Conservation (phyloP, 2,888 invertebrate species). For the Parnassius apollo region DNA sequence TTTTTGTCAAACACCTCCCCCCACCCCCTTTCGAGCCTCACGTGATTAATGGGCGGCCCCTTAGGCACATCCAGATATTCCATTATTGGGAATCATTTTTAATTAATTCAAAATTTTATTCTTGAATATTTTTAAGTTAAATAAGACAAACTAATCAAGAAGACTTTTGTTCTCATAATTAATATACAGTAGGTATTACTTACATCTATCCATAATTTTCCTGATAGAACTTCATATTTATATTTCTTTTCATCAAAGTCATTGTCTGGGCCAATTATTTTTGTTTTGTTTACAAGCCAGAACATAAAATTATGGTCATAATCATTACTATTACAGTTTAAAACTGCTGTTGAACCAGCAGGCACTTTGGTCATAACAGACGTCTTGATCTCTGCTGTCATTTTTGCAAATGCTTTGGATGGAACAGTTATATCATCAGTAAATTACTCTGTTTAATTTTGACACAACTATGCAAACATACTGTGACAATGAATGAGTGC, state of each 20-base stretch:
- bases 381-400: conserved; percentile 52
- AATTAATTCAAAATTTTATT: no score
- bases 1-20: no score
- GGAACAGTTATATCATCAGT: conserved; percentile 52
- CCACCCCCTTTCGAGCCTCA: no score
- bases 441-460: conserved; percentile 41
- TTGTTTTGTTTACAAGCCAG: conserved; percentile 82
- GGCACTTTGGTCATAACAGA: conserved; percentile 73
- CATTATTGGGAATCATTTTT: no score
- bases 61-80: no score
- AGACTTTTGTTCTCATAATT: no score
- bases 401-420: conserved; percentile 38
- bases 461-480: conserved; percentile 56
- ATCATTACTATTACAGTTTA: conserved; percentile 84
- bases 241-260: conserved; percentile 82
- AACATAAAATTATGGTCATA: conserved; percentile 84
- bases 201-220: conserved; percentile 84
- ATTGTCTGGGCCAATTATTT: conserved; percentile 84
- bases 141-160: no score
- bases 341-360: conserved; percentile 80
- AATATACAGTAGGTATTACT: conserved; percentile 42
- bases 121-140: no score
- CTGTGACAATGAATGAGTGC: conserved; percentile 65
- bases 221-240: conserved; percentile 85
- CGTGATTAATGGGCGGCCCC: no score